A percentile compares a stretch with the other conserved stretches of the same genome.
phyloP scores from a whole-genome alignment of 2,113 vertebrate genomes.

The Phalacrocorax aristotelis region DNA sequence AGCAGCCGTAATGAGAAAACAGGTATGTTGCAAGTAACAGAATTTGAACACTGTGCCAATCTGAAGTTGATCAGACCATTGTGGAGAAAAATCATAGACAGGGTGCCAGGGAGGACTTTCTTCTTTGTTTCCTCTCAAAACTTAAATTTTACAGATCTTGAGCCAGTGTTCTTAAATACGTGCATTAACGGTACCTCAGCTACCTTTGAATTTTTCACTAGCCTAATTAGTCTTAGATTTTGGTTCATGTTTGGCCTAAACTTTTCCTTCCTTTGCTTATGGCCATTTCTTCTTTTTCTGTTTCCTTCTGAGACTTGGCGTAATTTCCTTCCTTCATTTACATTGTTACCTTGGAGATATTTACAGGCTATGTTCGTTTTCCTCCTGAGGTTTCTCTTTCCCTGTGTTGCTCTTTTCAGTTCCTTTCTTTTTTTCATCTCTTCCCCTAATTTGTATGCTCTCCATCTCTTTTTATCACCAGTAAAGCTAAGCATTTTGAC shows the following conservation, averaged over 20 bases:
- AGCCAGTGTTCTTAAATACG: background rate
- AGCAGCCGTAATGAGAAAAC: background rate
- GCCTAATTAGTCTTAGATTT: conserved; percentile 12
- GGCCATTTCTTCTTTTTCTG: background rate
- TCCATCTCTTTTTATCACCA: background rate
- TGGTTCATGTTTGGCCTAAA: conserved; percentile 17
- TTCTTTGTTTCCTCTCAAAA: background rate
- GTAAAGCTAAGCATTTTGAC: background rate
- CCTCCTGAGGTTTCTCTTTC: conserved; percentile 25
- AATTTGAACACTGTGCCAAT: background rate
- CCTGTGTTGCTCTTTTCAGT: background rate
- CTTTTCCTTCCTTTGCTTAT: conserved; percentile 30
- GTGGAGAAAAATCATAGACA: background rate
- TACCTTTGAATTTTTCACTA: conserved; percentile 11
- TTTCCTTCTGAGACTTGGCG: conserved; percentile 20
- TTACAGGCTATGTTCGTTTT: conserved; percentile 29
- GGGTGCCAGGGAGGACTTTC: background rate
- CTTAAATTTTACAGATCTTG: background rate
- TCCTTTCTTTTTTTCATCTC: background rate
- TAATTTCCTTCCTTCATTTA: conserved; percentile 45
- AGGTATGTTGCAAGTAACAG: background rate
- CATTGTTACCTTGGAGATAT: conserved; percentile 47
- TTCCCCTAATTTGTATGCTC: background rate
- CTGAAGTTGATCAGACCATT: background rate
- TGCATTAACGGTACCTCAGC: background rate